Percentiles rank a stretch among this genome's conserved stretches.
Evolutionary conservation across 64 coral and sea anemone genomes (phyloP).

Genomic region (Anthopleura sola): DNA sequence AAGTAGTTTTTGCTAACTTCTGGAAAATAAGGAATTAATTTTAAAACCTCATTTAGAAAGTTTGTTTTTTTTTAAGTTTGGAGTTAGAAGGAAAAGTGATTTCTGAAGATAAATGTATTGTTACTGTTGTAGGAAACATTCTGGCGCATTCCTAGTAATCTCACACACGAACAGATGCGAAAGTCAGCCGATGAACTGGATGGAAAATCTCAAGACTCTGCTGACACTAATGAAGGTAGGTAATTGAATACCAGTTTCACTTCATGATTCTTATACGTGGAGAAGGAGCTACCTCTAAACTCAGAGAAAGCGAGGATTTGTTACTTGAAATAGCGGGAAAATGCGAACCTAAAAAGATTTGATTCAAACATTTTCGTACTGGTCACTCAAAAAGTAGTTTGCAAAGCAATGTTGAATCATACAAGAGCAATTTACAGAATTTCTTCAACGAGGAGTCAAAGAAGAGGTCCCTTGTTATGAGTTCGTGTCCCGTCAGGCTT

Average conservation of each 20-base stretch:
- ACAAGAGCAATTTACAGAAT: too few species aligned
- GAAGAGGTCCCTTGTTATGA: too few species aligned
- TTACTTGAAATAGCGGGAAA: neutral
- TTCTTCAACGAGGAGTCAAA: too few species aligned
- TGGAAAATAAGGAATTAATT: too few species aligned
- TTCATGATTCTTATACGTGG: neutral
- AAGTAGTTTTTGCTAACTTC: too few species aligned
- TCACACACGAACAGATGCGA: slow-evolving; percentile 53
- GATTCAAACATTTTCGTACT: neutral
- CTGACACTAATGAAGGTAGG: neutral
- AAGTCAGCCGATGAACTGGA: slow-evolving; percentile 47
- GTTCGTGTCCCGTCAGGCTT: too few species aligned
- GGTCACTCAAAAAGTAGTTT: neutral
- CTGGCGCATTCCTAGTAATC: slow-evolving; percentile 73
- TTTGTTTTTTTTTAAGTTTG: neutral
- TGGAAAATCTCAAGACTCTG: slow-evolving; percentile 6
- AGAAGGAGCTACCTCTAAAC: neutral
- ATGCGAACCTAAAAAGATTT: too few species aligned
- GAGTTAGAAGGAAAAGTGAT: neutral
- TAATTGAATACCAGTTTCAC: neutral
- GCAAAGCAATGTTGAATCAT: too few species aligned
- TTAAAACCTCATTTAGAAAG: too few species aligned
- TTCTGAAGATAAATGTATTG: neutral
- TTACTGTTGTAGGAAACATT: slow-evolving; percentile 61
- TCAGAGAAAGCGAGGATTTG: neutral